A percentile compares a stretch with the other conserved stretches of the same genome.
Evolutionary conservation across 2,113 vertebrate genomes (phyloP).

Genomic region (Odocoileus virginianus): DNA sequence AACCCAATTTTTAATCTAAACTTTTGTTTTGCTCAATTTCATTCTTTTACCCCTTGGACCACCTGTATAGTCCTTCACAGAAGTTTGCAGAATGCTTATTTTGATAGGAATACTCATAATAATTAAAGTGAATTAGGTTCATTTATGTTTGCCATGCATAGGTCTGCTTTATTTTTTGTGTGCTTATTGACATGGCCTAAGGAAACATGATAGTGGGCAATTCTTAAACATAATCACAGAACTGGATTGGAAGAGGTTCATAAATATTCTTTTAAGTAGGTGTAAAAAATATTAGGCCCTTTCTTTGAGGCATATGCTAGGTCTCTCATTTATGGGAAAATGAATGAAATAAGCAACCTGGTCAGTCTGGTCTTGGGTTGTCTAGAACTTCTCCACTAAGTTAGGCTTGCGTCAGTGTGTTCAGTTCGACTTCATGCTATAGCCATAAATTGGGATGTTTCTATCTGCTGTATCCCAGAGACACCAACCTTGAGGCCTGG

Average conservation of each 20-base stretch:
- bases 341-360: background rate
- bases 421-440: background rate
- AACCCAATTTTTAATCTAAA: conserved; percentile 28
- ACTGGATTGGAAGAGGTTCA: background rate
- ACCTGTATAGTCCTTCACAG: background rate
- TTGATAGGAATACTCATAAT: background rate
- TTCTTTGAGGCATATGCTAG: background rate
- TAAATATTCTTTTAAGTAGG: background rate
- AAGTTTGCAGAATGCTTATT: background rate
- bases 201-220: background rate
- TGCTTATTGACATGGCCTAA: background rate
- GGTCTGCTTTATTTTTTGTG: background rate
- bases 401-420: background rate
- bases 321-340: background rate
- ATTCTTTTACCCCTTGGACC: conserved; percentile 13
- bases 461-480: background rate
- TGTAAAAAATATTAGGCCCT: background rate
- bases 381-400: background rate
- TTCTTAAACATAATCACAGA: background rate
- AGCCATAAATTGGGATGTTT: background rate
- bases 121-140: background rate
- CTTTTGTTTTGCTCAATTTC: conserved; percentile 41
- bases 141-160: background rate
- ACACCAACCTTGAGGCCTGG: background rate
- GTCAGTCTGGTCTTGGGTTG: background rate